Percentiles rank a stretch among this genome's conserved stretches.
phyloP scores from a whole-genome alignment of 2,113 vertebrate genomes.

The Callipepla squamata region DNA sequence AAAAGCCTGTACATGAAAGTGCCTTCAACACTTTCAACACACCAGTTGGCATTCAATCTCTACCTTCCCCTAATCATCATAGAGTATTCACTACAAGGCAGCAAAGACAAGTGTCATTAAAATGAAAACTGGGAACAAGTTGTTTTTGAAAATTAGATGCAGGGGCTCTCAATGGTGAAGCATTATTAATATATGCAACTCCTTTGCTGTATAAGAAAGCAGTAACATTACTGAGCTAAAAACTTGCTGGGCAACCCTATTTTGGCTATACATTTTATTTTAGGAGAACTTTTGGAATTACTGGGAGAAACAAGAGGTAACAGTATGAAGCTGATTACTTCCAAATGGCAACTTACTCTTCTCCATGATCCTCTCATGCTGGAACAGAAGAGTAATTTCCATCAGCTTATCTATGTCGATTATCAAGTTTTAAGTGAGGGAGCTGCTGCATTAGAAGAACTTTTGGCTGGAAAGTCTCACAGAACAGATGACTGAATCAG shows the following conservation, averaged over 20 bases:
- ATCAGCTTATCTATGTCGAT: background rate
- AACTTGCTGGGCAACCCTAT: background rate
- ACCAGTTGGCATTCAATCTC: background rate
- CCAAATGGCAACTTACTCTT: background rate
- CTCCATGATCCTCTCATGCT: background rate
- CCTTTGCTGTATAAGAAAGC: background rate
- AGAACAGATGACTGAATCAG: background rate
- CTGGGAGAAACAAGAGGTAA: background rate
- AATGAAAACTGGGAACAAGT: background rate
- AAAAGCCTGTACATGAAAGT: background rate
- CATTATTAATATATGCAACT: background rate
- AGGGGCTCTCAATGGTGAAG: background rate
- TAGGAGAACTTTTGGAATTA: conserved; percentile 11
- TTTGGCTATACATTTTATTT: background rate
- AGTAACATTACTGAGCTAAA: background rate
- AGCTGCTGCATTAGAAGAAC: background rate
- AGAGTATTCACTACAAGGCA: background rate
- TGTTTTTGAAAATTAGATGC: background rate
- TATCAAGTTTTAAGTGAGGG: background rate
- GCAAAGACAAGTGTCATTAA: background rate
- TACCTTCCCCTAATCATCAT: background rate
- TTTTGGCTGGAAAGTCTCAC: background rate
- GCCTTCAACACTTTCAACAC: background rate
- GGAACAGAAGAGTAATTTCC: background rate
- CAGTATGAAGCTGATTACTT: background rate